These are phyloP conservation scores for Orthosia incerta DNA, from an alignment of 2,888 invertebrate genomes.

Conservation along the genomic window DNA sequence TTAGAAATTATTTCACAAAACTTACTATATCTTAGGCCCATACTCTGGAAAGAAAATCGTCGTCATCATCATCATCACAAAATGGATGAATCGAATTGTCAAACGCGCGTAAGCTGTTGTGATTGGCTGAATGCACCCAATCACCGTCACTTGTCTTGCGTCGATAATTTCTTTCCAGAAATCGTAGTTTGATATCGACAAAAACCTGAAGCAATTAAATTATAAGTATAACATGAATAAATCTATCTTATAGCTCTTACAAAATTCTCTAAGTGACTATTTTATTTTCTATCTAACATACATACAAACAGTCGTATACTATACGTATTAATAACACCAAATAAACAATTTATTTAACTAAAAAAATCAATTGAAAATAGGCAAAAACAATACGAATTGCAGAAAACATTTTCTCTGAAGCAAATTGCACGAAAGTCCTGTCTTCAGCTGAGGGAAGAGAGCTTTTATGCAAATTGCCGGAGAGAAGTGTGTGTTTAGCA, in stretches of 20 bases:
- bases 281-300: constrained; percentile 39
- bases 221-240: not conserved
- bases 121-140: too few relatives aligned
- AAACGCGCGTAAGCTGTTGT: too few relatives aligned
- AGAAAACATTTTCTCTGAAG: constrained; percentile 10
- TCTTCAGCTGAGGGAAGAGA: not conserved
- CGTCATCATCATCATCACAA: too few relatives aligned
- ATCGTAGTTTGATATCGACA: too few relatives aligned
- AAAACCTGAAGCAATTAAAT: not conserved
- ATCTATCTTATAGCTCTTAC: constrained; percentile 7
- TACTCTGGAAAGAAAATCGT: too few relatives aligned
- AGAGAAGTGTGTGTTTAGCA: not conserved
- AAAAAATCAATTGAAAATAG: not conserved
- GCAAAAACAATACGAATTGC: constrained; percentile 27
- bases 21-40: too few relatives aligned
- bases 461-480: constrained; percentile 37
- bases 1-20: too few relatives aligned
- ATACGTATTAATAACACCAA: constrained; percentile 32
- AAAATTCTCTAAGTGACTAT: constrained; percentile 23
- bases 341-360: constrained; percentile 17
- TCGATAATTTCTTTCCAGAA: too few relatives aligned
- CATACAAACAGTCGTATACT: constrained; percentile 47
- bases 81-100: too few relatives aligned
- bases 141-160: too few relatives aligned
- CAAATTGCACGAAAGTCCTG: constrained; percentile 4